phyloP scores from a whole-genome alignment of 2,113 vertebrate genomes.

The Phalacrocorax pelagicus region DNA sequence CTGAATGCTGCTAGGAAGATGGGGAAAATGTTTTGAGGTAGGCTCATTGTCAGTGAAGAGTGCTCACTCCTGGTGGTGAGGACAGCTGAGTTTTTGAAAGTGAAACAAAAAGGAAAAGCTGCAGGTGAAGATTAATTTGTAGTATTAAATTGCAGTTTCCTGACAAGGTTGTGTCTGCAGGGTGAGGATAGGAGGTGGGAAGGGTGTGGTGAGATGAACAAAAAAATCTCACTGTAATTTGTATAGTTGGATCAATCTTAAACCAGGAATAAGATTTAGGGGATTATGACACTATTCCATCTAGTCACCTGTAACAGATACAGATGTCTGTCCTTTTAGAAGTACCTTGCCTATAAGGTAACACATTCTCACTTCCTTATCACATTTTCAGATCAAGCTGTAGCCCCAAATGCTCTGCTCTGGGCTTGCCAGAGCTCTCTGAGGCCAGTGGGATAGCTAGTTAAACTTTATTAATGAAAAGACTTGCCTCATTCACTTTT shows the following conservation, averaged over 20 bases:
- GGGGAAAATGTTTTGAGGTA: neutral
- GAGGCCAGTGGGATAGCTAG: neutral
- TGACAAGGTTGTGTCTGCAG: neutral
- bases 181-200: neutral
- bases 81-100: neutral
- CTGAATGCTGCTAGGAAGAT: neutral
- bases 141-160: neutral
- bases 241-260: neutral
- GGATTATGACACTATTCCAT: neutral
- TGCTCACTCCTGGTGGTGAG: neutral
- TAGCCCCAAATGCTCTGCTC: neutral
- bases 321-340: neutral
- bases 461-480: neutral
- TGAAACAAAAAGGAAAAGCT: neutral
- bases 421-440: neutral
- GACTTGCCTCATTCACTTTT: neutral
- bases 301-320: neutral
- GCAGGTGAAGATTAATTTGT: neutral
- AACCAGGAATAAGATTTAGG: neutral
- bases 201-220: neutral
- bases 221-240: neutral
- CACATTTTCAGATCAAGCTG: neutral
- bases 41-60: rapidly evolving
- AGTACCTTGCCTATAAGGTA: neutral
- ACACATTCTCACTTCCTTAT: neutral